These are phyloP conservation scores for Lepus timidus DNA, from an alignment of 2,113 vertebrate species.

Conservation along the genomic window DNA sequence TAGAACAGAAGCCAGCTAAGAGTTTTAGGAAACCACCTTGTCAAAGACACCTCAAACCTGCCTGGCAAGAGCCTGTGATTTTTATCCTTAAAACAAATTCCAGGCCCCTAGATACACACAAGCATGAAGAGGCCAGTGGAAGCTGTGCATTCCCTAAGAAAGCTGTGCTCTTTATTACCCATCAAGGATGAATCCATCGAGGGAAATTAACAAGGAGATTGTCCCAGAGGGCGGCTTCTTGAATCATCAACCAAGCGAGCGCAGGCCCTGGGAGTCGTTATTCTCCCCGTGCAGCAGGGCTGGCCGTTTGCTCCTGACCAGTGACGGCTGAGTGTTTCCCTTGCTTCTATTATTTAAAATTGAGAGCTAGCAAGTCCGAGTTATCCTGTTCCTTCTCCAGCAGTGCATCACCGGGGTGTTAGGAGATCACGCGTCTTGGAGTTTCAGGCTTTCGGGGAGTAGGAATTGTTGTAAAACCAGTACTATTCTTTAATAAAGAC, in stretches of 20 bases:
- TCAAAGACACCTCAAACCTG: not conserved
- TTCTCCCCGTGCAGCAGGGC: not conserved
- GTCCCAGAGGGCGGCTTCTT: not conserved
- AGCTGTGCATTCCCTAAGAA: not conserved
- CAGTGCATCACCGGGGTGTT: not conserved
- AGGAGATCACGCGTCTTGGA: not conserved
- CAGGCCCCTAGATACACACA: not conserved
- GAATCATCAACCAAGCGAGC: not conserved
- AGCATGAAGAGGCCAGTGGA: not conserved
- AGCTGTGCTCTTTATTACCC: not conserved
- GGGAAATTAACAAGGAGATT: not conserved
- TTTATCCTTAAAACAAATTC: constrained; percentile 23
- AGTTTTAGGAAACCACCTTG: constrained; percentile 24
- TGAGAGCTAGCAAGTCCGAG: not conserved
- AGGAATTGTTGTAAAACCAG: not conserved
- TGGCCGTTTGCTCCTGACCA: constrained; percentile 22
- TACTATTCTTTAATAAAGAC: constrained; percentile 20
- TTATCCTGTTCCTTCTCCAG: not conserved
- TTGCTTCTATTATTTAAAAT: not conserved
- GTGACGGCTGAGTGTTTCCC: not conserved
- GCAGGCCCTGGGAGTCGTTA: not conserved
- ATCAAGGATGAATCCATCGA: not conserved
- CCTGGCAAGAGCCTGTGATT: not conserved
- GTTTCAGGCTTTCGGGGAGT: constrained; percentile 21
- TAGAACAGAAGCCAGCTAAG: not conserved